Percentiles rank a stretch among this genome's conserved stretches.
Conservation (phyloP, 2,888 invertebrate species). For the Litoditis marina region DNA sequence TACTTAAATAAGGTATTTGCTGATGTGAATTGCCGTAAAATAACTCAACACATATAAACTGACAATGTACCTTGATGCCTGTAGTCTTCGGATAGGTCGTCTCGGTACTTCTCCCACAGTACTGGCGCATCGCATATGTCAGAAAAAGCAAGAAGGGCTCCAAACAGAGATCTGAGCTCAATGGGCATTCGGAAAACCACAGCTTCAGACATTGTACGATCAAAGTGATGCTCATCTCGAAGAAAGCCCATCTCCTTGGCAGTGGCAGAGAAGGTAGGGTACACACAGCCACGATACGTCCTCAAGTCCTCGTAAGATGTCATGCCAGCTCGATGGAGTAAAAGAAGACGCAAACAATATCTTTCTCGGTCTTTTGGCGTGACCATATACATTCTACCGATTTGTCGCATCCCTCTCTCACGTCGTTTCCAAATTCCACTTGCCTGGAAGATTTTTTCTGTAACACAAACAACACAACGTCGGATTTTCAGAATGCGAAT, state of each 20-base stretch:
- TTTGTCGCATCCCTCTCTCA: neutral
- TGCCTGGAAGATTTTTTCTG: too few relatives aligned
- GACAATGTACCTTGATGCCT: too few relatives aligned
- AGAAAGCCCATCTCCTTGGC: neutral
- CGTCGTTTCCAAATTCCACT: slow-evolving; percentile 1
- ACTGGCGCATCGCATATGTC: neutral
- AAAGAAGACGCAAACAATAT: slow-evolving; percentile 5
- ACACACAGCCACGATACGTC: neutral
- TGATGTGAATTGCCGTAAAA: too few relatives aligned
- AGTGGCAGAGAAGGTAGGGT: neutral
- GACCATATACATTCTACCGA: neutral
- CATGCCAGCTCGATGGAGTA: neutral
- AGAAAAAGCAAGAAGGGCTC: slow-evolving; percentile 2
- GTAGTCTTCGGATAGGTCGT: slow-evolving; percentile 8
- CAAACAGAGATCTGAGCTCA: slow-evolving; percentile 17
- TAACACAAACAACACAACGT: too few relatives aligned
- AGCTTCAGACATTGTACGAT: slow-evolving; percentile 5
- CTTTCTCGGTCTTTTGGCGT: neutral
- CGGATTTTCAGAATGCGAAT: too few relatives aligned
- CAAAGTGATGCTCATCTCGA: neutral
- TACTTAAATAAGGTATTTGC: too few relatives aligned
- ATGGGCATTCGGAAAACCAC: slow-evolving; percentile 17
- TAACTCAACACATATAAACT: too few relatives aligned
- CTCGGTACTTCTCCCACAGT: slow-evolving; percentile 14
- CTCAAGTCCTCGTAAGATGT: neutral